These are phyloP conservation scores for Lepidotrigona ventralis DNA, from an alignment of 1,140 invertebrate genomes.

Conservation along the genomic window DNA sequence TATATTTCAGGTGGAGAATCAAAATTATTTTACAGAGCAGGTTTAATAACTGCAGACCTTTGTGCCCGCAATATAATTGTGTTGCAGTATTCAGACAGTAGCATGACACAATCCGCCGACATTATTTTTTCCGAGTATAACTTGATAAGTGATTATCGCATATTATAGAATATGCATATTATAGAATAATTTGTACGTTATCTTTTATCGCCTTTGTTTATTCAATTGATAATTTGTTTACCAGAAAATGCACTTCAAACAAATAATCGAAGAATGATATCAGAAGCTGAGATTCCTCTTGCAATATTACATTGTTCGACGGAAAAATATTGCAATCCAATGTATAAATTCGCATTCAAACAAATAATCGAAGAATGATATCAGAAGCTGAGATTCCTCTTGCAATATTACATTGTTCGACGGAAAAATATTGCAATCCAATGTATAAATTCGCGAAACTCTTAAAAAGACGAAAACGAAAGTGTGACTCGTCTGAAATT, in stretches of 20 bases:
- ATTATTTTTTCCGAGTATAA: neutral
- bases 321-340: conserved; percentile 85
- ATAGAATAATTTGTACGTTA: neutral
- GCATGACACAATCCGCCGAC: neutral
- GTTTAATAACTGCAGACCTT: neutral
- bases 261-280: conserved; percentile 79
- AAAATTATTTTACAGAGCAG: neutral
- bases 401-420: conserved; percentile 83
- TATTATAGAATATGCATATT: neutral
- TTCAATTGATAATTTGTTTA: neutral
- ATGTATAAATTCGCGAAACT: conserved; percentile 73
- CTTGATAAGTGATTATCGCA: conserved; percentile 8
- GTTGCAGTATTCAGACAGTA: conserved; percentile 12
- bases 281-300: conserved; percentile 85
- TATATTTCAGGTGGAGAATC: conserved; percentile 30
- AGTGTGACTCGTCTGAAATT: neutral
- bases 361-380: conserved; percentile 79
- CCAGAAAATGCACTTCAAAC: conserved; percentile 11
- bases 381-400: conserved; percentile 85
- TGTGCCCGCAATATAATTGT: conserved; percentile 29
- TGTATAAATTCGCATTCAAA: conserved; percentile 73
- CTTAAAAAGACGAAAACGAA: neutral
- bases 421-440: conserved; percentile 85
- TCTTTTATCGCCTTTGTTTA: neutral
- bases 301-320: conserved; percentile 84